A percentile compares a stretch with the other conserved stretches of the same genome.
Conservation (phyloP, 2,888 invertebrate species). For the Parelbella ahira region DNA sequence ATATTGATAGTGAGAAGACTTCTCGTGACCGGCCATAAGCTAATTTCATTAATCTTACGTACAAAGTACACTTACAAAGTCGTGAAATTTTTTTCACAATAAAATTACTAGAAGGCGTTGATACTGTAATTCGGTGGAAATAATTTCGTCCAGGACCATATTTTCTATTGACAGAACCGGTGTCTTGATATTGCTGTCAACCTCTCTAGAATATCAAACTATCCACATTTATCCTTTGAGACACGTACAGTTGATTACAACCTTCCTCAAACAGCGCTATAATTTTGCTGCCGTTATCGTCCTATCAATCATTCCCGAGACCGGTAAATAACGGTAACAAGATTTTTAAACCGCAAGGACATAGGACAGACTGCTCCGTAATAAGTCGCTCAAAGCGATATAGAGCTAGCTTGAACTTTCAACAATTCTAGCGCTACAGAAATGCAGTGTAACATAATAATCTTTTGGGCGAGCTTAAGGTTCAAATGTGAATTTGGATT, state of each 20-base stretch:
- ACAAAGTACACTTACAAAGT: constrained; percentile 1
- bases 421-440: too few species aligned
- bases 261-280: constrained; percentile 24
- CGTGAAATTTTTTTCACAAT: constrained; percentile 1
- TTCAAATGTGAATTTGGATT: too few species aligned
- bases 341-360: too few species aligned
- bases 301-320: too few species aligned
- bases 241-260: constrained; percentile 1
- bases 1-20: neutral
- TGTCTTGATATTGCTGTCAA: constrained; percentile 2
- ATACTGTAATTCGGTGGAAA: neutral
- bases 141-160: neutral
- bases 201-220: constrained; percentile 22
- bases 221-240: constrained; percentile 11
- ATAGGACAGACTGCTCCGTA: too few species aligned
- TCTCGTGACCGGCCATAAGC: constrained; percentile 3
- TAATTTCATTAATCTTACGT: constrained; percentile 2
- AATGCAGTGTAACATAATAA: too few species aligned
- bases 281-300: constrained; percentile 14
- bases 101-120: constrained; percentile 1
- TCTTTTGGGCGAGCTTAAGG: too few species aligned
- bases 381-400: too few species aligned
- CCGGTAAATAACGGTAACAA: too few species aligned
- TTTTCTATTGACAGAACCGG: neutral
- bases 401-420: too few species aligned